phyloP scores from a whole-genome alignment of 2,888 invertebrate species.

The Conomelus anceps region DNA sequence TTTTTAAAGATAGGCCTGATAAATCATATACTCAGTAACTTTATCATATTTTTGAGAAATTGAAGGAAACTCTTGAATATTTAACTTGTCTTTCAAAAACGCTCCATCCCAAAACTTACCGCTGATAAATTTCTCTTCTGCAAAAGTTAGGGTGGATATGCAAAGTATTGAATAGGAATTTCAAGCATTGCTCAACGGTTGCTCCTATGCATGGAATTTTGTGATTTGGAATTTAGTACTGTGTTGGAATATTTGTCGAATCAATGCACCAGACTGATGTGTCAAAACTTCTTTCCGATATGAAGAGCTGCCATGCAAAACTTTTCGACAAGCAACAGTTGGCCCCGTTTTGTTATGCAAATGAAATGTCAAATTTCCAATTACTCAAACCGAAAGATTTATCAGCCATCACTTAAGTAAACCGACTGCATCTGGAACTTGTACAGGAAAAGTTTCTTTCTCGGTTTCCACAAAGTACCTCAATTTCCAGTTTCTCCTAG shows the following conservation, averaged over 20 bases:
- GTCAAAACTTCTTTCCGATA: not conserved
- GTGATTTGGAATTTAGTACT: not conserved
- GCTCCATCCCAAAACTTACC: too few relatives aligned
- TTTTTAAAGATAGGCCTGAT: too few relatives aligned
- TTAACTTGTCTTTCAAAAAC: too few relatives aligned
- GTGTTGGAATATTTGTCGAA: not conserved
- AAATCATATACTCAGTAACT: too few relatives aligned
- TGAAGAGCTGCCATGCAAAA: not conserved
- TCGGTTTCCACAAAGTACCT: too few relatives aligned
- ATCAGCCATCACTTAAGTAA: not conserved
- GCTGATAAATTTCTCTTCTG: not conserved
- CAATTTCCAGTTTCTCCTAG: too few relatives aligned
- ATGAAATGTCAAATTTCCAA: not conserved
- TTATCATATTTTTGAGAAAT: too few relatives aligned
- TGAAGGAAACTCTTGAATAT: too few relatives aligned
- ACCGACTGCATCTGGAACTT: not conserved
- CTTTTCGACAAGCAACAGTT: not conserved
- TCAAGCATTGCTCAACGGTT: too few relatives aligned
- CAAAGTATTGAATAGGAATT: not conserved
- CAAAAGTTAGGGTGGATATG: not conserved
- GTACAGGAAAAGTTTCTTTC: not conserved
- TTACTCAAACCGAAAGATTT: not conserved
- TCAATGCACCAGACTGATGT: not conserved
- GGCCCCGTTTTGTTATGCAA: not conserved
- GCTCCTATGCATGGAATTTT: too few relatives aligned